phyloP scores from a whole-genome alignment of 1,140 invertebrate genomes.

The Magallana ariakensis region DNA sequence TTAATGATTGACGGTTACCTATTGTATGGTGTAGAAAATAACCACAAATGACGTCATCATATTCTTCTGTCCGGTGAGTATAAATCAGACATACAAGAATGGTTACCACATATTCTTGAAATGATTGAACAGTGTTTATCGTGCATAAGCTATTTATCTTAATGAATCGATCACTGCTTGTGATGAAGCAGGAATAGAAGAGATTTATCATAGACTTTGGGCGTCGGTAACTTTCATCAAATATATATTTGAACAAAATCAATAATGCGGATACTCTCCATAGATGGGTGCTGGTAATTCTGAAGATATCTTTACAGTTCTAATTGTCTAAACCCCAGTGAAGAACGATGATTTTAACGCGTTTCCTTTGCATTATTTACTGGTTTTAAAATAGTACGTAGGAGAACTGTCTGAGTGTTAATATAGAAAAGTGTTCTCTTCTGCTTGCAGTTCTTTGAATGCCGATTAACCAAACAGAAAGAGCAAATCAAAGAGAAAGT shows the following conservation, averaged over 20 bases:
- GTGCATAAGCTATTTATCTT: slow-evolving; percentile 21
- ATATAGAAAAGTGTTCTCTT: too few species aligned
- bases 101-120: background rate
- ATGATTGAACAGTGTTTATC: slow-evolving; percentile 18
- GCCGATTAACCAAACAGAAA: too few species aligned
- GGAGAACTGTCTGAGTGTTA: too few species aligned
- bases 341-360: background rate
- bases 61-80: background rate
- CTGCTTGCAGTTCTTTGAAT: too few species aligned
- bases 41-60: background rate
- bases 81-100: background rate
- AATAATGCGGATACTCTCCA: slow-evolving; percentile 1
- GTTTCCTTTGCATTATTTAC: background rate
- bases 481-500: background rate
- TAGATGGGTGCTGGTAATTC: background rate
- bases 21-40: too few species aligned
- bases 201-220: slow-evolving; percentile 36
- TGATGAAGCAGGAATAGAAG: background rate
- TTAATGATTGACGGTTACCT: too few species aligned
- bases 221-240: slow-evolving; percentile 37
- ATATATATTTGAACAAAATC: slow-evolving; percentile 33
- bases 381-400: background rate
- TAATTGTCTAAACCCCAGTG: background rate
- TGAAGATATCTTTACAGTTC: background rate
- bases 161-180: slow-evolving; percentile 26